phyloP scores from a whole-genome alignment of 2,113 vertebrate species.

The Narcine bancroftii region DNA sequence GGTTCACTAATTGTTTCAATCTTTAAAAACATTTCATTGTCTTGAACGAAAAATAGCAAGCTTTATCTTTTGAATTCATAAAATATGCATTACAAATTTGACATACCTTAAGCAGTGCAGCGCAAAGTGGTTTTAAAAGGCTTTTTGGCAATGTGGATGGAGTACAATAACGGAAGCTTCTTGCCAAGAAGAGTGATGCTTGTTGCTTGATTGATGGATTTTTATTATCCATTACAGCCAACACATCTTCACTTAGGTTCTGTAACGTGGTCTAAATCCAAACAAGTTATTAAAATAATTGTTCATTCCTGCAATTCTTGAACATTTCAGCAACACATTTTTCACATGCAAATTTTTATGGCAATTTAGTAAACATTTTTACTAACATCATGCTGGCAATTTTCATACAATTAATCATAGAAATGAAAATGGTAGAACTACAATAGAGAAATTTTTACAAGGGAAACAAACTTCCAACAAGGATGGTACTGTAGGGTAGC shows the following conservation, averaged over 20 bases:
- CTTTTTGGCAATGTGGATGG: slow-evolving; percentile 80
- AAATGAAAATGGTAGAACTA: neutral
- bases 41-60: neutral
- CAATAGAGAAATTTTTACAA: neutral
- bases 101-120: slow-evolving; percentile 85
- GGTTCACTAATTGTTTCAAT: neutral
- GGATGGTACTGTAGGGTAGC: too few species aligned
- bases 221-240: slow-evolving; percentile 97
- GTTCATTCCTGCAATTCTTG: neutral
- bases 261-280: slow-evolving; percentile 76
- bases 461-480: neutral
- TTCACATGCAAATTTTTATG: neutral
- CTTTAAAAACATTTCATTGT: neutral
- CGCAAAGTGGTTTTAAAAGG: slow-evolving; percentile 85
- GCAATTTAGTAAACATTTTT: too few species aligned
- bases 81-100: neutral
- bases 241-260: slow-evolving; percentile 85
- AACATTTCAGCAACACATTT: neutral
- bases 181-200: slow-evolving; percentile 87
- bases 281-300: neutral
- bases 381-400: too few species aligned
- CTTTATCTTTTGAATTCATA: neutral
- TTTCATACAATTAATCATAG: neutral
- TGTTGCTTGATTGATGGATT: slow-evolving; percentile 97
- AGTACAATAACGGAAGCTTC: slow-evolving; percentile 87